Evolutionary conservation across 2,888 invertebrate genomes (phyloP), one percentile per base, ranked within the genome.

Genomic region (Erebia palarica): DNA sequence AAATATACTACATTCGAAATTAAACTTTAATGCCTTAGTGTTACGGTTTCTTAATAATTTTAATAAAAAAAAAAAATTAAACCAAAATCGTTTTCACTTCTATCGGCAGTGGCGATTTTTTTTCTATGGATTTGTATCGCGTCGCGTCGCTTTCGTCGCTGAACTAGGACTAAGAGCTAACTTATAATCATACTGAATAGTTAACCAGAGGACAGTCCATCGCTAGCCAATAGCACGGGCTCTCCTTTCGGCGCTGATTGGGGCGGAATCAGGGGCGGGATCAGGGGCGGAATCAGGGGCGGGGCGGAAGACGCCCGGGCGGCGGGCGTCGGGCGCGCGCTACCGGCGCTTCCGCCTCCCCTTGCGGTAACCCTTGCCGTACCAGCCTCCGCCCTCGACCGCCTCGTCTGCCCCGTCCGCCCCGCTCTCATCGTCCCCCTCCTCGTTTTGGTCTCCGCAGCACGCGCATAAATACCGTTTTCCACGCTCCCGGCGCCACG

Each of bases 281-380:
- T n/a, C n/a, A n/a, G 57, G 57, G 13, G 57, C 57, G 27, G 21
- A 21, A 58, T n/a, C 0, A 36, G 21, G 21, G 21, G 57, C 57
- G 57, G 57, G 13, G 57, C 57, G 27, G 21, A 21, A 58, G 57
- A 27, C 57, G 57, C 27, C 57, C 13, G 57, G 16, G 57, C 55
- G 18, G 18, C 57, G 27, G 57, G 21, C 57, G 57, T 13, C 57
- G 57, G 57, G 58, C 21, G 42, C 63, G 72, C 76, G 87, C 86
- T 90, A 90, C 90, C 94, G 93, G 76, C 92, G 91, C 55, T 90
- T 86, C 76, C 94, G 94, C 63, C 94, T 94, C 61, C 95, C 95
- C 90, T 97, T 97, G 79, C 96, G 95, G 88, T 96, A 97, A 9
- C 97, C 97, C 92, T 97, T 97, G 75, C 97, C 97, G 91, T 96